Base-by-base conservation (phyloP, 2,113 vertebrate species). In the Mellivora capensis region DNA sequence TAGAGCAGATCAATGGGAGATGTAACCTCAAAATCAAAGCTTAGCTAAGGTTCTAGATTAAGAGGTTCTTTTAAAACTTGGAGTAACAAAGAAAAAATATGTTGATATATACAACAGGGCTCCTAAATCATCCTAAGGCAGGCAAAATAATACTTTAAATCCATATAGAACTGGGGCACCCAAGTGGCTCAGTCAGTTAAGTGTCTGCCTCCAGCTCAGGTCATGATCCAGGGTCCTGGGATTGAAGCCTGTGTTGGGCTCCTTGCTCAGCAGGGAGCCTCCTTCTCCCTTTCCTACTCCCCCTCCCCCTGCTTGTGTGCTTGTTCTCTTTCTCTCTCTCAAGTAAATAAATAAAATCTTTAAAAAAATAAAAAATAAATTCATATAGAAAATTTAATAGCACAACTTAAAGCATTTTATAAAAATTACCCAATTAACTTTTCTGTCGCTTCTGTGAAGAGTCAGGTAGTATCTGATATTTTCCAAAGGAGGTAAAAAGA, bases 391-490 rank as follows among this genome's bases (percentile, higher is more conserved):
- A 13, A 64, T 82, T 87, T 96, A 64, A 81, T 18, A 87, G 2
- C 90, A 39, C 27, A 94, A 89, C 77, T 93, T 52, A 64, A 93
- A 86, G 9, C 77, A 95, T 31, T 82, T 91, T 87, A 89, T 25
- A 87, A 54, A 97, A 94, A 95, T 72, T 93, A 94, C 6, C 59
- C 31, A 88, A 67, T 67, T 88, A 94, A 59, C 23, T 92, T 97
- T 95, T 52, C 71, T 80, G 67, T 93, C 42, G 94, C 14, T 67
- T 93, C 29, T 82, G 52, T 81, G 57, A 94, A 81, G 29, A 76
- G 23, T 88, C 79, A 90, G 17, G 21, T 81, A 81, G 88, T 90
- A 95, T 34, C 8, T 61, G 39, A 49, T 39, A 80, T 72, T 95
- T 90, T 42, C 25, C n/a, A 79, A 96, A 91, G 20, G 23, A 64